Conservation (phyloP, 1,140 invertebrate species). For the Phymorhynchus buccinoides region DNA sequence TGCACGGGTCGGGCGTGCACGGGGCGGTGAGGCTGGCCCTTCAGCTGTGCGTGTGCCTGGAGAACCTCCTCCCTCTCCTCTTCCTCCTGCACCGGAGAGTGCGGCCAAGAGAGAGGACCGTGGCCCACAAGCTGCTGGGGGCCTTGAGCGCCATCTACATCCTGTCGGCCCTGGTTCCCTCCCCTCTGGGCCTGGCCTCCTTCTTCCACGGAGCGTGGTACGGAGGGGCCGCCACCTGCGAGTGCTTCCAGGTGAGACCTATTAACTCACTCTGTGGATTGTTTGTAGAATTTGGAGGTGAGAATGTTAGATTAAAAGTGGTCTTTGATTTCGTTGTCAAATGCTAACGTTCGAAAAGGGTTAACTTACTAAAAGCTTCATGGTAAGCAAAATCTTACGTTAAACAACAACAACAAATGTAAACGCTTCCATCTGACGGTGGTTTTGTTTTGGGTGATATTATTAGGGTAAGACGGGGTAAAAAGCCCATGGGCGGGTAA, state of each 20-base stretch:
- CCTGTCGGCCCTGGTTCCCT: constrained; percentile 59
- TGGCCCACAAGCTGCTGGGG: constrained; percentile 56
- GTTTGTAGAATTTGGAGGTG: too few species aligned
- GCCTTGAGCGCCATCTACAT: constrained; percentile 60
- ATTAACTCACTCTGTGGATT: too few species aligned
- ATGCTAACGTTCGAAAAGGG: too few species aligned
- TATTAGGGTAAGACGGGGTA: too few species aligned
- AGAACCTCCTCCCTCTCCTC: constrained; percentile 55
- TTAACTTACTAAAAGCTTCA: too few species aligned
- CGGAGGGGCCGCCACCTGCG: constrained; percentile 57
- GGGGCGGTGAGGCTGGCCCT: constrained; percentile 53
- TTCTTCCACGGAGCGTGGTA: constrained; percentile 60
- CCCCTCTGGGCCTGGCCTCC: constrained; percentile 56
- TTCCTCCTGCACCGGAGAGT: constrained; percentile 50
- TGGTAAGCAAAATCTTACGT: too few species aligned
- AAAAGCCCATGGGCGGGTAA: too few species aligned
- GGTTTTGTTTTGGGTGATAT: too few species aligned
- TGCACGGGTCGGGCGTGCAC: constrained; percentile 47
- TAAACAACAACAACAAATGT: too few species aligned
- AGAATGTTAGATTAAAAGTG: too few species aligned
- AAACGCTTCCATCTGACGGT: too few species aligned
- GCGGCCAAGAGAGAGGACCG: constrained; percentile 46
- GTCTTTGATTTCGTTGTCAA: too few species aligned
- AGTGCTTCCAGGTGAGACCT: constrained; percentile 52
- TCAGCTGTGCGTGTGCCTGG: constrained; percentile 51